These are phyloP conservation scores for Branchellion lobata DNA, from an alignment of 2,888 invertebrate genomes.

Conservation along the genomic window DNA sequence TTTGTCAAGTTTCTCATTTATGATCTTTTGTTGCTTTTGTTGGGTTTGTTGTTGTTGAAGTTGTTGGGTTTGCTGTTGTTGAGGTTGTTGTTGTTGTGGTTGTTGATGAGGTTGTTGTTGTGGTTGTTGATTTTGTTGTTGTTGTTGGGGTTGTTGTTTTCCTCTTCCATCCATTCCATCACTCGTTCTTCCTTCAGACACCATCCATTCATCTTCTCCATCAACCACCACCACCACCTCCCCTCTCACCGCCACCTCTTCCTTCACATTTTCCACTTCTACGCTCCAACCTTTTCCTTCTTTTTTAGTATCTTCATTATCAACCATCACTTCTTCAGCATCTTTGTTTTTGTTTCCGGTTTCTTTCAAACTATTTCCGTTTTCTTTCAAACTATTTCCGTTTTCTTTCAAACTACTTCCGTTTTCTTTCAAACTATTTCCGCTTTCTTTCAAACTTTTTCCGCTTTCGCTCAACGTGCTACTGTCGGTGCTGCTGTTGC, in stretches of 20 bases:
- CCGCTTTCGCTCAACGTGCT: neutral
- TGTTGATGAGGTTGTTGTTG: too few species aligned
- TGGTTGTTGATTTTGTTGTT: too few species aligned
- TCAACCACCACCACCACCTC: neutral
- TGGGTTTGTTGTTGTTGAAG: too few species aligned
- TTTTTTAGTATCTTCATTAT: neutral
- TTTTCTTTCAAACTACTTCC: neutral
- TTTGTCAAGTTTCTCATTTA: too few species aligned
- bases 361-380: neutral
- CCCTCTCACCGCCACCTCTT: neutral
- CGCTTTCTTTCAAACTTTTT: neutral
- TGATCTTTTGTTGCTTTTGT: too few species aligned
- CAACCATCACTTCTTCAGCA: neutral
- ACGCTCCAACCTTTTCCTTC: neutral
- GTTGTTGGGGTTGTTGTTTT: too few species aligned
- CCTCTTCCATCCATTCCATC: too few species aligned
- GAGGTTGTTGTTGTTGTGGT: too few species aligned
- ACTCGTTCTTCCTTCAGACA: too few species aligned
- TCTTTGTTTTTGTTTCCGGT: neutral
- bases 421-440: neutral
- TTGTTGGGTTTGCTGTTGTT: too few species aligned
- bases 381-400: neutral
- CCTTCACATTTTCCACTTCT: neutral
- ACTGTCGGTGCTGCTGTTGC: neutral
- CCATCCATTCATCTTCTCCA: too few species aligned